Evolutionary conservation across 2,113 vertebrate species (phyloP), one percentile per base, ranked within the genome.

Genomic region (Oenanthe oenanthe): DNA sequence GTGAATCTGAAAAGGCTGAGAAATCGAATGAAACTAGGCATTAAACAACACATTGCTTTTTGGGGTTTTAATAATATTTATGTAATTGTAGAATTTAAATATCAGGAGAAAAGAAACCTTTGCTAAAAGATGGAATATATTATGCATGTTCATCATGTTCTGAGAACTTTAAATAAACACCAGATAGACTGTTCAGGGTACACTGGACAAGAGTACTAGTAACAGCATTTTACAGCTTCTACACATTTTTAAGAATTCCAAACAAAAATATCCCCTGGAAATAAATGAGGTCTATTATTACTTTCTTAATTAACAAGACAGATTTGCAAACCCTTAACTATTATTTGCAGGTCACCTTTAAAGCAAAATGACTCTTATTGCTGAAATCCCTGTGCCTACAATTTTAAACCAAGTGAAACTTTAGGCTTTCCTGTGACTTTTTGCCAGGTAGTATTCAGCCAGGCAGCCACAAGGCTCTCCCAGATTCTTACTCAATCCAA

Each of bases 311-410:
- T 93, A 89, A 77, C 20, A 88, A 40, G 42, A 86, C 6, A 88
- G 54, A 82, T 17, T 82, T 91, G 38, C 73, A 97, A 94, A 51
- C 31, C 16, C 34, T 72, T 63, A 89, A 65, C 50, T 66, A 54
- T 60, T 70, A 85, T 76, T 92, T 83, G 32, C 42, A 88, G 42
- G 77, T 76, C 74, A 83, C 42, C 58, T 93, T 92, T 90, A 88
- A 94, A 93, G n/a, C 54, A 88, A 85, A 92, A 63, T 71, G 1
- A 76, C 50, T 82, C 66, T 63, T 80, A 54, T n/a, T 92, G 85
- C 56, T 74, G 67, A 93, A 94, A 93, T 85, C 60, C 60, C 67
- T 88, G 85, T 77, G 60, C 85, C 63, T 83, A 70, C 85, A 85
- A 58, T 76, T 87, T 93, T 65, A 79, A 89, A 73, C 10, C 0